Evolutionary conservation across 1,140 invertebrate species (phyloP).

Genomic region (Pomacea maculata): DNA sequence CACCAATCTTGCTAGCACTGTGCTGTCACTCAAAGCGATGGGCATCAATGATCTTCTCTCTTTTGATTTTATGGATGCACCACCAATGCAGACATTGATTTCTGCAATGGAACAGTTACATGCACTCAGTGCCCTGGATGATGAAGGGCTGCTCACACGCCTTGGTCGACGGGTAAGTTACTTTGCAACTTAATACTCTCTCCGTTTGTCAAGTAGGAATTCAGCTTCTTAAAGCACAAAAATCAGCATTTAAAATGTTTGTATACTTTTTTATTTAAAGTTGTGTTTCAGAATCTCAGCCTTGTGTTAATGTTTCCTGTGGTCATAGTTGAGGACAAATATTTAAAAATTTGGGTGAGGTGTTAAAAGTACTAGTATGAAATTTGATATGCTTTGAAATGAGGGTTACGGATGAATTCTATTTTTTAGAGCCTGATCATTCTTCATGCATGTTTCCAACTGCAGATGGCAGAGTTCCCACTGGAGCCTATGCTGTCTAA

Average conservation of each 20-base stretch:
- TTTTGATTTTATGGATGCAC: slow-evolving; percentile 99
- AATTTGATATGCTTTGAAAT: too few species aligned
- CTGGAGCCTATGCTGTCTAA: slow-evolving; percentile 98
- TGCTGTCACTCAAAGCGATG: slow-evolving; percentile 97
- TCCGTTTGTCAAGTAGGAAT: too few species aligned
- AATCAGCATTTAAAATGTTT: too few species aligned
- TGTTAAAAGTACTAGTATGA: too few species aligned
- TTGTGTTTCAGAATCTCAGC: too few species aligned
- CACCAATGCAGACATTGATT: slow-evolving; percentile 90
- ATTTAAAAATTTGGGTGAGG: too few species aligned
- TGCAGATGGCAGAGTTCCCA: slow-evolving; percentile 98
- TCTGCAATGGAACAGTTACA: slow-evolving; percentile 98
- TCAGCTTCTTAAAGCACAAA: too few species aligned
- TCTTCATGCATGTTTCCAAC: slow-evolving; percentile 33
- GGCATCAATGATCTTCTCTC: slow-evolving; percentile 99
- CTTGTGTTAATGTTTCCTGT: too few species aligned
- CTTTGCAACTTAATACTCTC: too few species aligned
- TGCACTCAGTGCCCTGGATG: slow-evolving; percentile 95
- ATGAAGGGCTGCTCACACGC: slow-evolving; percentile 93
- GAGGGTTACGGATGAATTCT: neutral
- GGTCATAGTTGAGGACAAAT: too few species aligned
- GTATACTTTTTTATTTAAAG: too few species aligned
- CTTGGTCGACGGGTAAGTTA: slow-evolving; percentile 83
- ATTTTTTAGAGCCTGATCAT: neutral
- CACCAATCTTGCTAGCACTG: slow-evolving; percentile 96